phyloP scores from a whole-genome alignment of 2,797 vertebrate genomes.

The Leptodactylus fallax region DNA sequence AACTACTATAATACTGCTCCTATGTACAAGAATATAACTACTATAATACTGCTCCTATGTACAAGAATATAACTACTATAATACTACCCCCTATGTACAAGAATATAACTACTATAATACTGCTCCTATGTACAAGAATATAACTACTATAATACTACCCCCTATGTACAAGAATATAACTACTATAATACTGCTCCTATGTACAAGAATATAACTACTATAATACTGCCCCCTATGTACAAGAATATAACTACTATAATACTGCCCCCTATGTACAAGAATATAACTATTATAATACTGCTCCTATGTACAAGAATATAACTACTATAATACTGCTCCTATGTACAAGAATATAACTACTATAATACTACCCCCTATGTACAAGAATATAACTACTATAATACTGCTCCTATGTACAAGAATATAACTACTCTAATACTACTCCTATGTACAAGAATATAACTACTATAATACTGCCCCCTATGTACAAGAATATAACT shows the following conservation, averaged over 20 bases:
- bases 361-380: neutral
- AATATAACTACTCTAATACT: too few relatives aligned
- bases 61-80: conserved; percentile 7
- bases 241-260: conserved; percentile 1
- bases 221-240: neutral
- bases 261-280: neutral
- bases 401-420: too few relatives aligned
- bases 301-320: neutral
- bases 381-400: too few relatives aligned
- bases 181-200: neutral
- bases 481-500: neutral
- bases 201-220: conserved; percentile 5
- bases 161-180: conserved; percentile 4
- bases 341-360: neutral
- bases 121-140: conserved; percentile 1
- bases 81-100: neutral
- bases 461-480: too few relatives aligned
- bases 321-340: neutral
- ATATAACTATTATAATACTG: conserved; percentile 3
- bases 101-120: neutral
- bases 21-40: conserved; percentile 3
- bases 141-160: conserved; percentile 6
- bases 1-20: neutral
- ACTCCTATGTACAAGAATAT: too few relatives aligned
- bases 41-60: neutral